Evolutionary conservation across 2,888 invertebrate species (phyloP).

Genomic region (Dicyrtomina minuta): DNA sequence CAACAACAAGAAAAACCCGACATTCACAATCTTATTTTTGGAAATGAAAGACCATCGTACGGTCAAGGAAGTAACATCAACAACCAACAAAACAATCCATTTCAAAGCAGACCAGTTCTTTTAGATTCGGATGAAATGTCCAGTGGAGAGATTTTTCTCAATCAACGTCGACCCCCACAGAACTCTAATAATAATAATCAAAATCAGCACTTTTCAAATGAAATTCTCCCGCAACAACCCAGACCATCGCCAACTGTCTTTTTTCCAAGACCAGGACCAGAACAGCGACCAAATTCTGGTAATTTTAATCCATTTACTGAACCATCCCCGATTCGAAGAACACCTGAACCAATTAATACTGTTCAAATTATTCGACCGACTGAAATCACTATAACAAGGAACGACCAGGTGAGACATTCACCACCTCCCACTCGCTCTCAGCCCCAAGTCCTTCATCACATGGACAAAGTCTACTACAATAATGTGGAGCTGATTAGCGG

Average conservation of each 20-base stretch:
- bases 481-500: conserved; percentile 22
- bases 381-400: conserved; percentile 6
- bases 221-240: too few species aligned
- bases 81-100: too few species aligned
- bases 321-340: neutral
- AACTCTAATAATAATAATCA: conserved; percentile 6
- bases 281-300: too few species aligned
- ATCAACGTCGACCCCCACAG: neutral
- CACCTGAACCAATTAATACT: neutral
- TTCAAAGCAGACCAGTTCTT: neutral
- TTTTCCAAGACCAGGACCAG: too few species aligned
- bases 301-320: neutral
- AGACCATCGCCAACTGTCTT: neutral
- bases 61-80: too few species aligned
- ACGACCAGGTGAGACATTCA: too few species aligned
- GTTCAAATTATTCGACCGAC: conserved; percentile 4
- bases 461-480: conserved; percentile 32
- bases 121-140: conserved; percentile 13
- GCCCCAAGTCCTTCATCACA: conserved; percentile 25
- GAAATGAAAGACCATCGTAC: conserved; percentile 3
- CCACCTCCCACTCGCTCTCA: neutral
- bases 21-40: neutral
- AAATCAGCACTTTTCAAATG: neutral
- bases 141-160: neutral
- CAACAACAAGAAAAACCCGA: neutral